These are phyloP conservation scores for Apis dorsata DNA, from an alignment of 1,140 invertebrate genomes.

Conservation along the genomic window DNA sequence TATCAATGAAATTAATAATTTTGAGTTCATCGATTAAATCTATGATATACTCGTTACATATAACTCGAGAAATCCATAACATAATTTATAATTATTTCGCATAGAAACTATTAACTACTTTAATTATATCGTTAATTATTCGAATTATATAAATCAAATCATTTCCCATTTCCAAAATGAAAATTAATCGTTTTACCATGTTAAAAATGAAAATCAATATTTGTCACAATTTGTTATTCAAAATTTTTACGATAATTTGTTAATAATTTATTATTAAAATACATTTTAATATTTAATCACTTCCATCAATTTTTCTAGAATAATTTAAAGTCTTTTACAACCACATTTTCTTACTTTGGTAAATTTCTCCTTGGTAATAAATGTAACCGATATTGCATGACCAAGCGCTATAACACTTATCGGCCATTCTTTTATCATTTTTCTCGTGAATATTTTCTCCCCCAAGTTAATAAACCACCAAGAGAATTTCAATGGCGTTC, in stretches of 20 bases:
- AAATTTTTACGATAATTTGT: too few species aligned
- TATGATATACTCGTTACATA: neutral
- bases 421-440: conserved; percentile 18
- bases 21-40: neutral
- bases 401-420: conserved; percentile 4
- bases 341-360: too few species aligned
- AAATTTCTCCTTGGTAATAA: neutral
- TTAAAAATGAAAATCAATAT: too few species aligned
- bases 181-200: too few species aligned
- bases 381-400: conserved; percentile 15
- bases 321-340: too few species aligned
- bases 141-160: neutral
- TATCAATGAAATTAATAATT: neutral
- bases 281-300: too few species aligned
- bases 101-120: neutral
- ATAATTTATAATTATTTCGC: neutral
- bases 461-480: neutral
- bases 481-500: neutral
- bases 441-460: conserved; percentile 15
- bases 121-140: neutral
- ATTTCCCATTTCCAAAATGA: too few species aligned
- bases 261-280: too few species aligned
- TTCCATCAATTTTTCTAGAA: too few species aligned
- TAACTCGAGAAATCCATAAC: neutral
- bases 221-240: too few species aligned